Percentiles rank a stretch among this genome's conserved stretches.
phyloP scores from a whole-genome alignment of 2,888 invertebrate genomes.

The Hyles lineata region DNA sequence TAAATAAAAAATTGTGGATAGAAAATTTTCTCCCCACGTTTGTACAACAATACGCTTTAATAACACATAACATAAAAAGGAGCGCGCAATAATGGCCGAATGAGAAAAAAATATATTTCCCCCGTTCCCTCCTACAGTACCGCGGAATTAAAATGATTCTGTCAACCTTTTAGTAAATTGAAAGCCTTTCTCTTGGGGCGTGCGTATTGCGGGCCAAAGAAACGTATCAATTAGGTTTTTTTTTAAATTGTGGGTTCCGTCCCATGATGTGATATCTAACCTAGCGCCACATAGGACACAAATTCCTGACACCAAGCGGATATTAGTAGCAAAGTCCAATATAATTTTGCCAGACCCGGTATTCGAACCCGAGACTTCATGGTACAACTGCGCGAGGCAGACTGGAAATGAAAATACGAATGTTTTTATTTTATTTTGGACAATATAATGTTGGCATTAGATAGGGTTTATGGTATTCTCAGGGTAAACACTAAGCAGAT shows the following conservation, averaged over 20 bases:
- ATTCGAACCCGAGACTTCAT: too few species aligned
- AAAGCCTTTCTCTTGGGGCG: slow-evolving; percentile 31
- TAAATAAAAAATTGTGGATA: not conserved
- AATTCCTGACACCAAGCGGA: too few species aligned
- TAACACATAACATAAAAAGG: not conserved
- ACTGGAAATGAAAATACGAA: too few species aligned
- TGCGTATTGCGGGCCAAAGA: slow-evolving; percentile 8
- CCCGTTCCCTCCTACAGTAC: not conserved
- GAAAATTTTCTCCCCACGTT: not conserved
- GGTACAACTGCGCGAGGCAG: too few species aligned
- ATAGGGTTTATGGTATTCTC: too few species aligned
- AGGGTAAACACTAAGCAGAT: too few species aligned
- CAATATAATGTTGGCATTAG: too few species aligned
- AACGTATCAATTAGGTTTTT: not conserved
- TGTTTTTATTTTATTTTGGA: too few species aligned
- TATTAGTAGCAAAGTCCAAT: too few species aligned
- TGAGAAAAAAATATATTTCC: slow-evolving; percentile 15
- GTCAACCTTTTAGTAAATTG: slow-evolving; percentile 38
- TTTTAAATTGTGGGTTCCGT: not conserved
- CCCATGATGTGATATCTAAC: too few species aligned
- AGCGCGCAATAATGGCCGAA: slow-evolving; percentile 3
- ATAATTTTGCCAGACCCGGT: too few species aligned
- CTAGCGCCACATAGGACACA: too few species aligned
- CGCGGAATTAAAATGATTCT: slow-evolving; percentile 31
- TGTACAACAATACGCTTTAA: not conserved